A percentile compares a stretch with the other conserved stretches of the same genome.
These are phyloP conservation scores for Lysandra bellargus DNA, from an alignment of 2,888 invertebrate genomes.

Conservation along the genomic window DNA sequence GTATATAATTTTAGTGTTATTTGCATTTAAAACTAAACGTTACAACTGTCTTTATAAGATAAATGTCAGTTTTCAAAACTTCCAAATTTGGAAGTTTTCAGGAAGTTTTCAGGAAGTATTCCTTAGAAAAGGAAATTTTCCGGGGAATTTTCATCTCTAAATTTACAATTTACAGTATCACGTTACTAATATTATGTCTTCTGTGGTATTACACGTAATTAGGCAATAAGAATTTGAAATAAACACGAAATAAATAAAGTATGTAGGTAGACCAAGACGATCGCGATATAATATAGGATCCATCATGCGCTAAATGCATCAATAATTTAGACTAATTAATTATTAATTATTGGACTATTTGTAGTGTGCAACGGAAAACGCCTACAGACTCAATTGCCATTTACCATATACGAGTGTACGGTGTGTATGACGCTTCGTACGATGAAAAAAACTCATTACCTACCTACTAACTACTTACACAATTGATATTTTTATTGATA, in stretches of 20 bases:
- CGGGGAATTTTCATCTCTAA: too few species aligned
- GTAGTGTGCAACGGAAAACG: constrained; percentile 28
- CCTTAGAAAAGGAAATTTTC: too few species aligned
- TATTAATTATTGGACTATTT: background rate
- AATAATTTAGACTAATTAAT: constrained; percentile 28
- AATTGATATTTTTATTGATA: constrained; percentile 27
- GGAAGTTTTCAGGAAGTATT: too few species aligned
- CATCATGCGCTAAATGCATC: constrained; percentile 13
- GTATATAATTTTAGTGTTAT: too few species aligned
- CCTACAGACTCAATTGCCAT: constrained; percentile 31
- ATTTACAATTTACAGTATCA: too few species aligned
- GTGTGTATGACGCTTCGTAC: constrained; percentile 34
- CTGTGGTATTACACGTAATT: background rate
- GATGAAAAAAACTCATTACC: constrained; percentile 37
- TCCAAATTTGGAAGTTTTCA: too few species aligned
- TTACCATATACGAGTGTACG: background rate
- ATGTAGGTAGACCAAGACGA: background rate
- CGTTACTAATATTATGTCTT: too few species aligned
- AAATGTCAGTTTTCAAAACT: too few species aligned
- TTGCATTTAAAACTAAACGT: too few species aligned
- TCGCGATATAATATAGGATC: background rate
- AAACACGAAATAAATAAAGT: background rate
- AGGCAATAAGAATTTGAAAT: background rate
- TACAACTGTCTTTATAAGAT: too few species aligned
- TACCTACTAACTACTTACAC: background rate